phyloP scores from a whole-genome alignment of 2,113 vertebrate genomes.

The Perccottus glenii region DNA sequence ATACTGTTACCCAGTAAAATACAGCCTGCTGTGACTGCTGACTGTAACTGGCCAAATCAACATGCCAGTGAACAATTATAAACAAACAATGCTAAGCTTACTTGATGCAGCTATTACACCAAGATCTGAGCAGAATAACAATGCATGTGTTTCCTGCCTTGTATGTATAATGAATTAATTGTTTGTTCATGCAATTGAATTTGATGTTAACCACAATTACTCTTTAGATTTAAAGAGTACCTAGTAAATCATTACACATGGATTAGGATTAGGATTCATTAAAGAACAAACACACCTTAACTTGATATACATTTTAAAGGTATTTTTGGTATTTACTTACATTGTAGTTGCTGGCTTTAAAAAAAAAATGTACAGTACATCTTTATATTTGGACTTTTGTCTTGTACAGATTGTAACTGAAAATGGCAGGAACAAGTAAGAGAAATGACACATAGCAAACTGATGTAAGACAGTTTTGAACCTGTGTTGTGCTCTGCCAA shows the following conservation, averaged over 20 bases:
- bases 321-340: no score
- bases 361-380: no score
- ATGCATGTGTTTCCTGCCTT: conserved; percentile 19
- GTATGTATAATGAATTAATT: conserved; percentile 47
- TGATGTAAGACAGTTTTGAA: no score
- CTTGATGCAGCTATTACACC: conserved; percentile 31
- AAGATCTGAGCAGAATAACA: conserved; percentile 46
- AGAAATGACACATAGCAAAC: no score
- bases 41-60: conserved; percentile 34
- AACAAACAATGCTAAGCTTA: conserved; percentile 46
- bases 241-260: conserved; percentile 6
- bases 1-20: conserved; percentile 29
- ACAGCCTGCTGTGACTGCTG: conserved; percentile 20
- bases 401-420: no score
- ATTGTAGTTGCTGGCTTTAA: no score
- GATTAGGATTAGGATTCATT: no score
- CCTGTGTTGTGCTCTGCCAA: no score
- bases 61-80: conserved; percentile 38
- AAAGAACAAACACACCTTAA: no score
- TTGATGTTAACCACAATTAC: conserved; percentile 37
- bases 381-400: no score
- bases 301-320: no score
- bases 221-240: conserved; percentile 40
- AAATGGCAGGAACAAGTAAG: no score
- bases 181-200: conserved; percentile 53